Evolutionary conservation across 1,140 invertebrate species (phyloP).

Genomic region (Heliconius eleuchia): DNA sequence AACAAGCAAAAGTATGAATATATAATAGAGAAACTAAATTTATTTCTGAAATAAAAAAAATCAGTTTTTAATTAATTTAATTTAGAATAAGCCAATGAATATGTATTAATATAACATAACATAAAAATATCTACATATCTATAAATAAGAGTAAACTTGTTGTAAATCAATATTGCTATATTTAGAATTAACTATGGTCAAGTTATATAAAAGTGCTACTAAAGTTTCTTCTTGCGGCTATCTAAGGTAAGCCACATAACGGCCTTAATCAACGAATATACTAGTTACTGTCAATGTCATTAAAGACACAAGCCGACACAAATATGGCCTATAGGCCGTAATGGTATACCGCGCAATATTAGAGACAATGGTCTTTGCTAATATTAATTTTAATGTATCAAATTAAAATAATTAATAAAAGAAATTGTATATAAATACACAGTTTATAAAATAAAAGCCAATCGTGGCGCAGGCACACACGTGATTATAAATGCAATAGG

Average conservation of each 20-base stretch:
- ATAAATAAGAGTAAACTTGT: background rate
- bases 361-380: background rate
- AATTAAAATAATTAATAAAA: too few relatives aligned
- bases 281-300: conserved; percentile 35
- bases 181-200: conserved; percentile 6
- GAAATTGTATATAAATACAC: too few relatives aligned
- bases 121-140: too few relatives aligned
- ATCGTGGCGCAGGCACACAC: too few relatives aligned
- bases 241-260: conserved; percentile 42
- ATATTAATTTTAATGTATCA: background rate
- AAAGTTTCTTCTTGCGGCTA: conserved; percentile 32
- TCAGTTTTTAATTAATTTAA: too few relatives aligned
- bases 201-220: conserved; percentile 14
- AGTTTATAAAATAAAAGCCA: too few relatives aligned
- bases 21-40: background rate
- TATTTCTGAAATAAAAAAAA: background rate
- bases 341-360: too few relatives aligned
- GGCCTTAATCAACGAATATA: conserved; percentile 38
- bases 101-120: too few relatives aligned
- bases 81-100: too few relatives aligned
- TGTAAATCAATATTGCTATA: conserved; percentile 10
- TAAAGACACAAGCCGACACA: conserved; percentile 15
- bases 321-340: background rate
- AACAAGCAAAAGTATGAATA: conserved; percentile 22
- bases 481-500: too few relatives aligned